Conservation (phyloP, 1,140 invertebrate species). For the Drosophila pectinifera region DNA sequence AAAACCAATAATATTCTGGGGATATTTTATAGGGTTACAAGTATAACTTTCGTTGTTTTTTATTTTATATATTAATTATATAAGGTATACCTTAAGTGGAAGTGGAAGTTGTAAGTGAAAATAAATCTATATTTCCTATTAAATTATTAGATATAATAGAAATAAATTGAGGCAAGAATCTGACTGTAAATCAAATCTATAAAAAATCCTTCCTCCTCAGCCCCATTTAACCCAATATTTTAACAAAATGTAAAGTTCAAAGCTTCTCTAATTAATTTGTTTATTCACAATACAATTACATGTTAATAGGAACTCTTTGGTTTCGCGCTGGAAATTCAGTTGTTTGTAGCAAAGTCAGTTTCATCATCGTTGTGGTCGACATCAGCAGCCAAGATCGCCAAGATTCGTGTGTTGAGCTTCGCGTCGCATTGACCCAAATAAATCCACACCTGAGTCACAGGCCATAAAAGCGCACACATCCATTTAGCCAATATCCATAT, state of each 20-base stretch:
- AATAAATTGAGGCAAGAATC: too few species aligned
- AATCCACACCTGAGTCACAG: conserved; percentile 63
- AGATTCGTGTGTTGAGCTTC: conserved; percentile 59
- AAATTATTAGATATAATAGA: too few species aligned
- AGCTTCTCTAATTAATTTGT: conserved; percentile 10
- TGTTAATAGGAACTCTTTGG: conserved; percentile 58
- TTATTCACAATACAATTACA: conserved; percentile 45
- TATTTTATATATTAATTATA: neutral
- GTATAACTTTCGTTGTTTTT: neutral
- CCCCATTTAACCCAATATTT: neutral
- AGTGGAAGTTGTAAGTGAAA: neutral
- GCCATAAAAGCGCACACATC: conserved; percentile 51
- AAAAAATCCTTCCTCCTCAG: neutral
- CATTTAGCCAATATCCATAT: conserved; percentile 16
- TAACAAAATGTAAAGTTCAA: neutral
- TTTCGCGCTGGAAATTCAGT: conserved; percentile 45
- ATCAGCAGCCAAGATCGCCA: conserved; percentile 43
- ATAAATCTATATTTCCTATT: too few species aligned
- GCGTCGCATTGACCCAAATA: conserved; percentile 71
- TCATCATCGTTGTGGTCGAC: conserved; percentile 46
- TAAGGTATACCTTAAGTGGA: neutral
- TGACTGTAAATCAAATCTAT: too few species aligned
- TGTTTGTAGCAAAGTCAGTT: conserved; percentile 35
- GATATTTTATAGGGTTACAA: too few species aligned
- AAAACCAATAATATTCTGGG: conserved; percentile 19